These are phyloP conservation scores for Myioborus miniatus DNA, from an alignment of 2,797 vertebrate species.

Conservation along the genomic window DNA sequence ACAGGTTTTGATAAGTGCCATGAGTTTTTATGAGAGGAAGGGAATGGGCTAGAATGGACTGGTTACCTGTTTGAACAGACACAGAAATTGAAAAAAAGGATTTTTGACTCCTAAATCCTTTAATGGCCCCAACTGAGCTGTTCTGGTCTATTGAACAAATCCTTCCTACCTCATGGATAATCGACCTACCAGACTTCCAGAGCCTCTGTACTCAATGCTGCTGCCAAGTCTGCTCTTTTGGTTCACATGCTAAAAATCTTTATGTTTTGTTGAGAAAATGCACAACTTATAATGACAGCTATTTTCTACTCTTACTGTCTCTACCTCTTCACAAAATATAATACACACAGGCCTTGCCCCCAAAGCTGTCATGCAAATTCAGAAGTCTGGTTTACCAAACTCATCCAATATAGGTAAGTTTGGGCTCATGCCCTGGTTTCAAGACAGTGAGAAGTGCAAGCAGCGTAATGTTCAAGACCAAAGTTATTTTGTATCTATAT, in stretches of 20 bases:
- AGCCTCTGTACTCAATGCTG: neutral
- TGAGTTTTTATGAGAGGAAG: neutral
- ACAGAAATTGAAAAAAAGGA: neutral
- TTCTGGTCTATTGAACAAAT: slow-evolving; percentile 9
- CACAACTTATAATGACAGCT: neutral
- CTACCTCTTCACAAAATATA: neutral
- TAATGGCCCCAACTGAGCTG: neutral
- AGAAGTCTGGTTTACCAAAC: neutral
- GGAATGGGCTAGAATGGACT: neutral
- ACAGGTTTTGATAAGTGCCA: neutral
- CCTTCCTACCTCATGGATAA: neutral
- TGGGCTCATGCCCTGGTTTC: neutral
- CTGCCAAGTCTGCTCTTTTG: neutral
- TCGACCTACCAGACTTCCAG: neutral
- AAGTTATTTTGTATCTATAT: neutral
- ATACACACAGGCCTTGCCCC: neutral
- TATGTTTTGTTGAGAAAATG: neutral
- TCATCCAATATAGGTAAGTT: neutral
- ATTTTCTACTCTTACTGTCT: neutral
- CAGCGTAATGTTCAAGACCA: neutral
- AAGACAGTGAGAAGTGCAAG: neutral
- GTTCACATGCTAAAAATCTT: neutral
- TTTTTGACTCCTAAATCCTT: neutral
- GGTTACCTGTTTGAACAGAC: neutral
- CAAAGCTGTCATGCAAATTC: neutral